A percentile compares a stretch with the other conserved stretches of the same genome.
These are phyloP conservation scores for Lomographa bimaculata DNA, from an alignment of 2,888 invertebrate species.

Conservation along the genomic window DNA sequence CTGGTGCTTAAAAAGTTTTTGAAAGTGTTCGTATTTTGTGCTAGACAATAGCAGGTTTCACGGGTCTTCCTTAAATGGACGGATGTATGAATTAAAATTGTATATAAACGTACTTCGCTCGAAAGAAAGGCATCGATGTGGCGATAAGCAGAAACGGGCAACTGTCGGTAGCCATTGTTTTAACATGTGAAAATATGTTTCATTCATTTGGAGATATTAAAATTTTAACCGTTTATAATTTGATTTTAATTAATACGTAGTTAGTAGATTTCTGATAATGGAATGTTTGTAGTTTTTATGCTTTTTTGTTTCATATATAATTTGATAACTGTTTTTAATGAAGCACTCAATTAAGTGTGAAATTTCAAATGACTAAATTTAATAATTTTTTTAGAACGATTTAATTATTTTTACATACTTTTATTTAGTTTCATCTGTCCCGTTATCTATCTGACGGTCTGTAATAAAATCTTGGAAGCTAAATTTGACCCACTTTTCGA, in stretches of 20 bases:
- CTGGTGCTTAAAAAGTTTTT: slow-evolving; percentile 6
- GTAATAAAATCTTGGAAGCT: too few species aligned
- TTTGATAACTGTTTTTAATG: too few species aligned
- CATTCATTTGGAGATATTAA: slow-evolving; percentile 57
- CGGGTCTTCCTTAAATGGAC: slow-evolving; percentile 41
- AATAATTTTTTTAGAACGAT: too few species aligned
- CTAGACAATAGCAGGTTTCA: slow-evolving; percentile 22
- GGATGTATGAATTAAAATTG: slow-evolving; percentile 67
- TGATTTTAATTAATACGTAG: slow-evolving; percentile 62
- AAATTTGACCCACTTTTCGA: too few species aligned
- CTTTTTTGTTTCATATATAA: too few species aligned
- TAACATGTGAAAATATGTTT: slow-evolving; percentile 68
- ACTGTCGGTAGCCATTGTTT: slow-evolving; percentile 79
- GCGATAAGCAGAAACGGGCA: slow-evolving; percentile 66
- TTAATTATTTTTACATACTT: too few species aligned
- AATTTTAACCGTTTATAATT: slow-evolving; percentile 65
- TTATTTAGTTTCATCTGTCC: too few species aligned
- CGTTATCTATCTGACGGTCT: too few species aligned
- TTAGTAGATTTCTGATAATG: slow-evolving; percentile 17
- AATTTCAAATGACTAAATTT: background rate
- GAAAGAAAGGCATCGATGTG: slow-evolving; percentile 73
- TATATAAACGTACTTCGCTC: slow-evolving; percentile 62
- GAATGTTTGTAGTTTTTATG: slow-evolving; percentile 25
- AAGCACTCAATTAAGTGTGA: too few species aligned
- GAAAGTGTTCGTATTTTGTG: background rate